Evolutionary conservation across 2,797 vertebrate species (phyloP), one percentile per base, ranked within the genome.

Genomic region (Percopsis omiscomaycus): DNA sequence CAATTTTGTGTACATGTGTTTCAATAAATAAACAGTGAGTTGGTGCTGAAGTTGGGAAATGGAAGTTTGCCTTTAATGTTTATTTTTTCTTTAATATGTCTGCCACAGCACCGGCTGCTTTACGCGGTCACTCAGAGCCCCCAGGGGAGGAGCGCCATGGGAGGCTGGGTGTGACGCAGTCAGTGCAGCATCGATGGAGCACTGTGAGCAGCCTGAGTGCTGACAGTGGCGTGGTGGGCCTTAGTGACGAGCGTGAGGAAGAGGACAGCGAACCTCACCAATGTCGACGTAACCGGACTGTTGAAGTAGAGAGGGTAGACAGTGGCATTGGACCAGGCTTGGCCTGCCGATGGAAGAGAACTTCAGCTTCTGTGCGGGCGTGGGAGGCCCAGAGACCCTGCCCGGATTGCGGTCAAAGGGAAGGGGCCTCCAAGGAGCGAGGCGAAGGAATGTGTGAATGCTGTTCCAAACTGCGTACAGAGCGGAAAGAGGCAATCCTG

Each of bases 201-300:
- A 96, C 95, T 3, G 88, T 95, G 80, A 97, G 95, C 91, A 95
- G 94, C 81, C 89, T 96, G 77, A 97, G 95, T 32, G 93, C 93
- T 0, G 96, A 96, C 93, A 97, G 95, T 0, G 95, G 95, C 0
- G 94, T 98, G 4, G 94, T 95, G 4, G 94, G 95, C 0, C 86
- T 95, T 66, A 93, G 90, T 0, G 94, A 96, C 6, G 93, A 94
- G 68, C 91, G 86, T 0, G 94, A 96, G 0, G 93, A 94, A 56
- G 87, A 90, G 55, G 91, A 89, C 71, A 78, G 85, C 5, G 90
- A 89, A 66, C 89, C 83, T 12, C 86, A 71, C 4, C 89, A 59
- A 1, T 64, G 72, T 79, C 88, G 83, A 16, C 64, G 83, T 2
- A 81, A 12, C 65, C 59, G 86, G 4, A 71, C 84, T 0, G 72